These are phyloP conservation scores for Trichonephila clavata DNA, from an alignment of 1,140 invertebrate species.

Conservation along the genomic window DNA sequence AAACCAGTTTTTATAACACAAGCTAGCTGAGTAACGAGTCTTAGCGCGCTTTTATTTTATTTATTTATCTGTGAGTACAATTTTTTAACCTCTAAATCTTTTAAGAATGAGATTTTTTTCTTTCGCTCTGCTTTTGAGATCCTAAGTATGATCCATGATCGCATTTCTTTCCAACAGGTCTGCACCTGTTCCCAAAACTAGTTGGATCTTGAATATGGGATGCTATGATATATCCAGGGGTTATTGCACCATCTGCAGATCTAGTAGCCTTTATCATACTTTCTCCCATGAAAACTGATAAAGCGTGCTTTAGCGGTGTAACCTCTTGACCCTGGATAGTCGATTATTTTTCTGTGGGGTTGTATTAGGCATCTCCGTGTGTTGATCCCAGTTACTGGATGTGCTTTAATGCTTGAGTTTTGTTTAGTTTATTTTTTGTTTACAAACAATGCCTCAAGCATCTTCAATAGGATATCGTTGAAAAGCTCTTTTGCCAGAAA, in stretches of 20 bases:
- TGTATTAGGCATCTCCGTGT: constrained; percentile 6
- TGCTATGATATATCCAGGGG: constrained; percentile 38
- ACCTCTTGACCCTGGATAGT: constrained; percentile 52
- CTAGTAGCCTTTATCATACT: constrained; percentile 33
- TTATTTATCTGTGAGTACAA: background rate
- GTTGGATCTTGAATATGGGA: constrained; percentile 13
- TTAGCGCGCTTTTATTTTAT: background rate
- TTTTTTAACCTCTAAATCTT: background rate
- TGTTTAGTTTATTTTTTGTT: background rate
- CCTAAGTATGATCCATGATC: constrained; percentile 14
- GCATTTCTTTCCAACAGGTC: constrained; percentile 26
- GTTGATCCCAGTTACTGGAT: constrained; percentile 4
- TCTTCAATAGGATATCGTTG: no score
- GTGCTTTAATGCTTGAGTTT: constrained; percentile 9
- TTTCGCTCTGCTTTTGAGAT: background rate
- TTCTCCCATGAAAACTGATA: constrained; percentile 49
- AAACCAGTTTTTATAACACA: background rate
- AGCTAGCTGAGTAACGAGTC: background rate
- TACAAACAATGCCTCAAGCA: background rate
- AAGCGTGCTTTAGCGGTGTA: constrained; percentile 35
- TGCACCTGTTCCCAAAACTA: constrained; percentile 39
- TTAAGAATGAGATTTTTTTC: background rate
- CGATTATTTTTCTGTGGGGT: constrained; percentile 32
- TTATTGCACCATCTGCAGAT: constrained; percentile 35
- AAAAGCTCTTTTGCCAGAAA: no score